phyloP scores from a whole-genome alignment of 1,140 invertebrate genomes.

The Platyscapa corneri region DNA sequence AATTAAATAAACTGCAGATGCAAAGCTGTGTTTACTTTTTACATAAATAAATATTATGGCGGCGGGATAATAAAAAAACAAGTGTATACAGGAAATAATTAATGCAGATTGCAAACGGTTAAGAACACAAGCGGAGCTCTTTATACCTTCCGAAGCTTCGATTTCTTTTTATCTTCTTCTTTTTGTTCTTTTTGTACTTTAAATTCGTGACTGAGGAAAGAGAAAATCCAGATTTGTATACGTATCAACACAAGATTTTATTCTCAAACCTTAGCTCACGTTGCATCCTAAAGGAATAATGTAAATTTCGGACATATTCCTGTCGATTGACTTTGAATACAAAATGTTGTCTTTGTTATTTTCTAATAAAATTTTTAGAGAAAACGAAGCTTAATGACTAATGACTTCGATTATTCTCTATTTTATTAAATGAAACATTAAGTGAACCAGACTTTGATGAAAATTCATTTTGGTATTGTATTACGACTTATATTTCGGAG shows the following conservation, averaged over 20 bases:
- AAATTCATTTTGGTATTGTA: constrained; percentile 23
- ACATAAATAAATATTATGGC: constrained; percentile 51
- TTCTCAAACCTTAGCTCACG: background rate
- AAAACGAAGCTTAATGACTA: constrained; percentile 38
- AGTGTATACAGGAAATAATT: constrained; percentile 8
- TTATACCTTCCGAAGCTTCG: constrained; percentile 26
- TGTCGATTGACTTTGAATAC: constrained; percentile 25
- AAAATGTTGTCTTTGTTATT: background rate
- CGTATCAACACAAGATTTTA: background rate
- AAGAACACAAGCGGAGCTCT: constrained; percentile 42
- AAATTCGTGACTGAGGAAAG: constrained; percentile 16
- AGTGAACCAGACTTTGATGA: background rate
- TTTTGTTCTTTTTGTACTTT: constrained; percentile 42
- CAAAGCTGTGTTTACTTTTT: constrained; percentile 40
- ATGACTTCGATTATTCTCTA: constrained; percentile 22
- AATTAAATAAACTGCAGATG: constrained; percentile 48
- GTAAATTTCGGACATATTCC: background rate
- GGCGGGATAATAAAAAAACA: constrained; percentile 40
- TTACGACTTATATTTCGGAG: background rate
- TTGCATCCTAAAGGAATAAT: background rate
- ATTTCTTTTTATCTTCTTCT: constrained; percentile 27
- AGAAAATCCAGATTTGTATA: constrained; percentile 23
- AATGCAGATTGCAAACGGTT: constrained; percentile 15
- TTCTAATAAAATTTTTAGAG: constrained; percentile 22
- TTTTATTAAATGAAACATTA: background rate